Evolutionary conservation across 2,113 vertebrate genomes (phyloP), one percentile per base, ranked within the genome.

Genomic region (Sorex fumeus): DNA sequence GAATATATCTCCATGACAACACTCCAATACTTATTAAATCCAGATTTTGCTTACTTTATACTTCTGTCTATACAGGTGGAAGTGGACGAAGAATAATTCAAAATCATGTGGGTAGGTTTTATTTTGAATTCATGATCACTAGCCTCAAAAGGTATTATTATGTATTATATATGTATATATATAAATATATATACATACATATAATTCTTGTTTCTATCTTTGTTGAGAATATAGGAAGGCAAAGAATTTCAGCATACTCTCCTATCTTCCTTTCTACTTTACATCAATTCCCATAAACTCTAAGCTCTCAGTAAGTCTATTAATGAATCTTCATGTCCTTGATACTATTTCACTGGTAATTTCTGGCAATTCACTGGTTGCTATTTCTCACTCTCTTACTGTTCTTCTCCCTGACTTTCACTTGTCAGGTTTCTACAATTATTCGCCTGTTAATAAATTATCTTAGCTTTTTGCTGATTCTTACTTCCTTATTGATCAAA

Each of bases 101-200:
- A 12, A 27, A 60, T 64, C 36, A 32, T 30, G 25, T 87, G 77
- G 93, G 72, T 81, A 93, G 30, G 28, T 81, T 64, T 84, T 18
- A 78, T 90, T 81, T 89, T 84, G 93, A 94, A 90, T 90, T 67
- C 64, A 87, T 80, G 40, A 23, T 71, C 1, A 28, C 60, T 50
- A 36, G 90, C 18, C 27, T 87, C 72, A 90, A 36, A 79, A 60
- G 6, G 10, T 50, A 10, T 40, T 50, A 10, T 40, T 50, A 50
- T 50, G 2, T 50, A 40, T 40, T 4, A 40, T 7, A 40, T 40
- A 40, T 40, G 13, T 10, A 10, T 50, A 50, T 50, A 2, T 10
- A n/a, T n/a, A n/a, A n/a, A 50, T 50, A 50, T 50, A 50, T 50
- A 50, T 50, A 10, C 9, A 50, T 50, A 50, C 9, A 50, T 50